These are phyloP conservation scores for Metridium senile DNA, from an alignment of 92 coral and sea anemone species.

Conservation along the genomic window DNA sequence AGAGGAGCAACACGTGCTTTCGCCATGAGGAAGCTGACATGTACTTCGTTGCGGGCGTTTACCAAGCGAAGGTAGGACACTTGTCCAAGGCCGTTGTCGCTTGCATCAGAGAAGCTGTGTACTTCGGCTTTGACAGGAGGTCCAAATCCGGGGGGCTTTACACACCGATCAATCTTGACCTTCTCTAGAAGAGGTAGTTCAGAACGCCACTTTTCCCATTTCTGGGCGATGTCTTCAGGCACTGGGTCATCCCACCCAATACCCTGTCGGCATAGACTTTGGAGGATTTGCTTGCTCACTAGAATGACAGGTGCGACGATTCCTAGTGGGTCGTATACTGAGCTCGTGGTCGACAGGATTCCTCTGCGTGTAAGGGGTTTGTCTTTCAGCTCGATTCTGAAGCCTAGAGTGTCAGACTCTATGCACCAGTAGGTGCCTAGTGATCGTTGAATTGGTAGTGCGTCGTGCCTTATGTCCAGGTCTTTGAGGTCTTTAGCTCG, in stretches of 20 bases:
- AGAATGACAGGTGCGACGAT: conserved; percentile 49
- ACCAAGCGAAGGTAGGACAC: conserved; percentile 54
- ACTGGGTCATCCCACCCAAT: conserved; percentile 31
- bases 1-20: conserved; percentile 66
- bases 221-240: conserved; percentile 8
- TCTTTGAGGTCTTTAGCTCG: conserved; percentile 50
- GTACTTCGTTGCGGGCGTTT: conserved; percentile 45
- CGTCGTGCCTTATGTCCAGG: conserved; percentile 49
- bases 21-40: conserved; percentile 56
- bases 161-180: conserved; percentile 43
- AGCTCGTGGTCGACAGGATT: conserved; percentile 47
- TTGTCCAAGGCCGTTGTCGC: conserved; percentile 46
- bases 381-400: conserved; percentile 53
- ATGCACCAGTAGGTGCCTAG: conserved; percentile 54
- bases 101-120: conserved; percentile 61
- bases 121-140: conserved; percentile 42
- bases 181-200: conserved; percentile 48
- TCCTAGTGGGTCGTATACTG: conserved; percentile 57
- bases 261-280: conserved; percentile 23
- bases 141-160: conserved; percentile 72
- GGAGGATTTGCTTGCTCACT: conserved; percentile 42
- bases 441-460: conserved; percentile 52
- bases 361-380: conserved; percentile 59
- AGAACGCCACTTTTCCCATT: conserved; percentile 68
- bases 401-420: conserved; percentile 58